Evolutionary conservation across 2,113 vertebrate genomes (phyloP).

Genomic region (Pseudorectes ferrugineus): DNA sequence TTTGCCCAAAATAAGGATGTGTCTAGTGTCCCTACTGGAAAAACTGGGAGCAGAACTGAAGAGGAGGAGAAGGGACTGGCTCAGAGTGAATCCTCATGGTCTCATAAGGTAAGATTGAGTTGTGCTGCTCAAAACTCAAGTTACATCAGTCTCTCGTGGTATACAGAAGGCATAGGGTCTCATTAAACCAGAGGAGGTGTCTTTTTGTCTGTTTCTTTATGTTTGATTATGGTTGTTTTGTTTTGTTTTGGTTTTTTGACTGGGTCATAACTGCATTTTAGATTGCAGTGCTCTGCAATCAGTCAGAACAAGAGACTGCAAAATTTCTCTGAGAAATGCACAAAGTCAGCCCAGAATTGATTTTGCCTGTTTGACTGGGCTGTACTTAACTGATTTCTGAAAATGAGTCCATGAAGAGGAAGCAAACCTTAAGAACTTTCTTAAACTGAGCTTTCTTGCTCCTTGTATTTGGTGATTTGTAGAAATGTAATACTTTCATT

Average conservation of each 20-base stretch:
- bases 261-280: not conserved
- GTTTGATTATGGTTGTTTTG: not conserved
- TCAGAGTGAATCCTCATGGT: constrained; percentile 80
- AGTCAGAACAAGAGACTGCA: not conserved
- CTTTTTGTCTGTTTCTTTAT: not conserved
- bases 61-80: constrained; percentile 79
- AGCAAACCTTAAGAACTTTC: not conserved
- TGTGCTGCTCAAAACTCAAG: not conserved
- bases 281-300: not conserved
- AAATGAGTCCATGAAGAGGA: not conserved
- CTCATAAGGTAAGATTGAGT: constrained; percentile 80
- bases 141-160: not conserved
- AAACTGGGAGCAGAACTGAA: constrained; percentile 73
- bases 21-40: constrained; percentile 19
- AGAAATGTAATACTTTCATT: not conserved
- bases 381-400: not conserved
- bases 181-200: not conserved
- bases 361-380: not conserved
- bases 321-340: not conserved
- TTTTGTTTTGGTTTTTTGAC: not conserved
- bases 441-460: not conserved
- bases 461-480: not conserved
- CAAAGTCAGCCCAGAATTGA: not conserved
- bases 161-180: not conserved
- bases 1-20: constrained; percentile 75